Evolutionary conservation across 2,888 invertebrate species (phyloP).

Genomic region (Eustalomyia histrio): DNA sequence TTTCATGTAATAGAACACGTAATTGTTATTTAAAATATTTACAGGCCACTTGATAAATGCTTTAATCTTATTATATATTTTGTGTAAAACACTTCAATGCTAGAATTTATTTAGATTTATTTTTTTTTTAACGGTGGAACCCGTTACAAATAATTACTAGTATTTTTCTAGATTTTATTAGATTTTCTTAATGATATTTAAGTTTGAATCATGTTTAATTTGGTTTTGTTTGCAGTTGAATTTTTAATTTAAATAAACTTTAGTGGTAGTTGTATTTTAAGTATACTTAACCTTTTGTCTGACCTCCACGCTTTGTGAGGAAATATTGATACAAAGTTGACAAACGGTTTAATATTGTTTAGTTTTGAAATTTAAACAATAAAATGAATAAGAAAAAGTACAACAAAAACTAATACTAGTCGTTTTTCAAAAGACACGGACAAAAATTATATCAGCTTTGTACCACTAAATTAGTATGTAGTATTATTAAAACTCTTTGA

Average conservation of each 20-base stretch:
- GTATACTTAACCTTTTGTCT: conserved; percentile 52
- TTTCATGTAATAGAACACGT: conserved; percentile 7
- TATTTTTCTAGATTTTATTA: conserved; percentile 13
- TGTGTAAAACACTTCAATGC: conserved; percentile 23
- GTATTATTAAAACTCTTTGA: no score
- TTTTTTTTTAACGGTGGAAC: conserved; percentile 1
- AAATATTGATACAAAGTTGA: conserved; percentile 38
- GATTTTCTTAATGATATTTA: background rate
- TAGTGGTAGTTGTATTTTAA: conserved; percentile 8
- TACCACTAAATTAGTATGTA: no score
- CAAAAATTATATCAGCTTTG: no score
- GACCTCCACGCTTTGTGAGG: conserved; percentile 53
- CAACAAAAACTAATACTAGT: no score
- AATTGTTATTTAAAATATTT: conserved; percentile 38
- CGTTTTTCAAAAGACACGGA: no score
- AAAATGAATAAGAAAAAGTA: no score
- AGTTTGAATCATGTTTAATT: background rate
- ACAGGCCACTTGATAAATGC: conserved; percentile 42
- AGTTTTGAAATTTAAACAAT: background rate
- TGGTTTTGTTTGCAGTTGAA: background rate
- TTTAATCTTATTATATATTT: conserved; percentile 40
- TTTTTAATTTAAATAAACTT: background rate
- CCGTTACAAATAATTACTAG: conserved; percentile 19
- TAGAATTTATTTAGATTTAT: conserved; percentile 42
- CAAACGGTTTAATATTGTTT: background rate